phyloP scores from a whole-genome alignment of 1,140 invertebrate genomes.

The Heliconius eleuchia region DNA sequence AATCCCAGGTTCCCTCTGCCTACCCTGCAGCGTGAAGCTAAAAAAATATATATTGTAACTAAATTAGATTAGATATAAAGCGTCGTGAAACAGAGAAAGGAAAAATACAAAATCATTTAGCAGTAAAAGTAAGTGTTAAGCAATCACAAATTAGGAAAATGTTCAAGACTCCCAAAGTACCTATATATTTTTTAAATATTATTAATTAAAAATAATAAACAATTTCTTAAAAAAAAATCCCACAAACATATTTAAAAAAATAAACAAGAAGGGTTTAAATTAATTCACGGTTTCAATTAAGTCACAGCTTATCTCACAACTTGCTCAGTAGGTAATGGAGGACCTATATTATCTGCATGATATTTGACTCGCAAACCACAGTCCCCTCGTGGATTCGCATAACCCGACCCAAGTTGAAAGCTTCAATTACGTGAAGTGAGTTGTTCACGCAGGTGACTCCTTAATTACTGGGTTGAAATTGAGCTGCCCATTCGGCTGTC shows the following conservation, averaged over 20 bases:
- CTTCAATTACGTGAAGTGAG: constrained; percentile 76
- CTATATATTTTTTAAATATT: background rate
- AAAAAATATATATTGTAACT: too few species aligned
- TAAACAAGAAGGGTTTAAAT: constrained; percentile 1
- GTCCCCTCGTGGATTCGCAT: constrained; percentile 62
- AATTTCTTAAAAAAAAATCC: background rate
- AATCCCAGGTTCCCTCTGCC: too few species aligned
- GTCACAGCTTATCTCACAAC: constrained; percentile 60
- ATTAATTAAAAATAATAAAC: background rate
- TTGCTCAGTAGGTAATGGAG: constrained; percentile 58
- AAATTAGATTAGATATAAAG: too few species aligned
- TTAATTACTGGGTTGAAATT: constrained; percentile 76
- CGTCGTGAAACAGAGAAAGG: too few species aligned
- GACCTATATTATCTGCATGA: constrained; percentile 72
- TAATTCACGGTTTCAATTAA: constrained; percentile 52
- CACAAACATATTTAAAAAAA: background rate
- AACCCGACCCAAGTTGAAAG: constrained; percentile 75
- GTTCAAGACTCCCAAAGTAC: too few species aligned
- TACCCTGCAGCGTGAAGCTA: too few species aligned
- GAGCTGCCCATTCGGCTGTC: constrained; percentile 74
- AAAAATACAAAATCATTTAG: too few species aligned
- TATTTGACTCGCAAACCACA: constrained; percentile 73
- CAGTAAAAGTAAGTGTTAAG: too few species aligned
- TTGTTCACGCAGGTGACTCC: constrained; percentile 79
- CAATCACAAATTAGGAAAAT: too few species aligned